Evolutionary conservation across 2,113 vertebrate genomes (phyloP), one percentile per base, ranked within the genome.

Genomic region (Melanerpes formicivorus): DNA sequence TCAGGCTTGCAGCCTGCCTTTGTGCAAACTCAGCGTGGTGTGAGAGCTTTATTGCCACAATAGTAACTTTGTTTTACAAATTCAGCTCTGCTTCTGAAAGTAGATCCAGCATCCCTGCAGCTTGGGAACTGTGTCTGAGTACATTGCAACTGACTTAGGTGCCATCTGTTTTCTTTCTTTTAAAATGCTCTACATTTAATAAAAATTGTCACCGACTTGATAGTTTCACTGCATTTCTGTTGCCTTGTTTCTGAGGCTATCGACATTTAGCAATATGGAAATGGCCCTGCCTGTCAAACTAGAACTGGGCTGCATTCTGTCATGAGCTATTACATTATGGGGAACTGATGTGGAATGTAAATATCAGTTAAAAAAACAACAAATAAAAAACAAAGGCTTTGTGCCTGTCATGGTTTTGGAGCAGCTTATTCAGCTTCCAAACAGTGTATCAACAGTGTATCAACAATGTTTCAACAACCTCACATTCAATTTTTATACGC

Each of bases 51-150:
- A 44, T 27, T 56, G 84, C 70, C 74, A 79, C 89, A 86, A 84
- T 19, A 72, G 91, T 67, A 81, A 88, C 95, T 88, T 75, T 80
- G 83, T 90, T 88, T 81, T 75, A 89, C 91, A 94, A 86, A 93
- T 90, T 71, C 77, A 56, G 80, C 86, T 74, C 50, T 62, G 77
- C 60, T 40, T 40, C 40, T 66, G 69, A 26, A 77, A 90, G 72
- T 37, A 71, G 70, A 73, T 48, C 37, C 29, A 18, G 66, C 65
- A 40, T 56, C 89, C 80, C 87, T 18, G 59, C 1, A 0, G 76
- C 56, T 76, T 4, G 40, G 74, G 70, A 71, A 44, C n/a, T 75
- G 70, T 71, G 59, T 56, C 70, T 73, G 70, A 54, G 59, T 63
- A 63, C 77, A 27, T 23, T 15, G 11, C 76, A 80, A 65, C 73